Conservation (phyloP, 2,888 invertebrate genomes). For the Cyrtodaria siliqua region DNA sequence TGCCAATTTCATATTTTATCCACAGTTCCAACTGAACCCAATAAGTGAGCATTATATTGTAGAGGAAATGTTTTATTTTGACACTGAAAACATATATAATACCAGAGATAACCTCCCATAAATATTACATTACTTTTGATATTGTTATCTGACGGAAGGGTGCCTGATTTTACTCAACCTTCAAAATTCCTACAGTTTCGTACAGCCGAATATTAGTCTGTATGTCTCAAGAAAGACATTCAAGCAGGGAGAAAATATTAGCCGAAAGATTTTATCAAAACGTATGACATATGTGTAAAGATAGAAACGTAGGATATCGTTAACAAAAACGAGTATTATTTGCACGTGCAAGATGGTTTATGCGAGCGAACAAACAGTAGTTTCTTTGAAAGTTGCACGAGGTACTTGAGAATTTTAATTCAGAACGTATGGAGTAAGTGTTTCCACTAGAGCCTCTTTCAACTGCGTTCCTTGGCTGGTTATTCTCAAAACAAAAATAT, state of each 20-base stretch:
- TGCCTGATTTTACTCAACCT: conserved; percentile 48
- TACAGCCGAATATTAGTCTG: neutral
- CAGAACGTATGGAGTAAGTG: conserved; percentile 23
- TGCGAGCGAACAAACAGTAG: neutral
- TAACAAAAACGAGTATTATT: neutral
- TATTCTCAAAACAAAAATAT: too few species aligned
- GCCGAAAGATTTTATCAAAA: conserved; percentile 11
- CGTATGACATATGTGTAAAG: conserved; percentile 25
- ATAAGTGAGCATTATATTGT: conserved; percentile 35
- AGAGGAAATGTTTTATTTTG: conserved; percentile 36
- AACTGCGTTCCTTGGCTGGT: too few species aligned
- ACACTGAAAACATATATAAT: conserved; percentile 60
- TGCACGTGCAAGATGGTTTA: conserved; percentile 13
- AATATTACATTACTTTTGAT: conserved; percentile 59
- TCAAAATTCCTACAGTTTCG: neutral
- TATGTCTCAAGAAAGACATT: neutral
- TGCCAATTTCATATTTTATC: conserved; percentile 42
- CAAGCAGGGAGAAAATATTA: neutral
- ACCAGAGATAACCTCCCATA: conserved; percentile 57
- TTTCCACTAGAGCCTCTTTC: too few species aligned
- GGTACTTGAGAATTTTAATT: conserved; percentile 50
- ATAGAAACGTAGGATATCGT: conserved; percentile 11
- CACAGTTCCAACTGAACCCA: conserved; percentile 1
- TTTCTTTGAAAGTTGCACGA: conserved; percentile 22
- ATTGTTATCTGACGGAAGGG: conserved; percentile 34